Evolutionary conservation across 1,140 invertebrate genomes (phyloP), one percentile per base, ranked within the genome.

Genomic region (Drosophila sucinea): DNA sequence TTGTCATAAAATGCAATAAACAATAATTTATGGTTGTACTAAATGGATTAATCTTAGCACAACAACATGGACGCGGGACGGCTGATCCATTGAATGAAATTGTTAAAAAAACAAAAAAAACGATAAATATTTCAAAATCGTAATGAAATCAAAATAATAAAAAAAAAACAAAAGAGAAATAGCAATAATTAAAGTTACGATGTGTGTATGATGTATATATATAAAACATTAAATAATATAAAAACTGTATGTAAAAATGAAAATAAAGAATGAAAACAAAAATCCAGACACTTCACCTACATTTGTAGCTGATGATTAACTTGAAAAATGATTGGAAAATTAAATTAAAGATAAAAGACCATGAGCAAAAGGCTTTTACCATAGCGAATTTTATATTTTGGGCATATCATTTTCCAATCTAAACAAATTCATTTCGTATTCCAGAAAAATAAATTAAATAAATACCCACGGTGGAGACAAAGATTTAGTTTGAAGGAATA

Each of bases 11-110:
- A 79, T 76, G 83, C 79, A 87, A 87, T 83, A 82, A 82, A 70
- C 73, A 72, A 79, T 73, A 81, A 74, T 78, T 77, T 72, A 86
- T 89, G 83, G 83, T 86, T 86, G 83, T 86, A 87, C 84, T 80
- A 79, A 87, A 77, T 68, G 76, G 69, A 89, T 86, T 41, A 41
- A 77, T 79, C 70, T 86, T 83, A 77, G 83, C 83, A 83, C 83
- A 86, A 83, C 83, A 72, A 64, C 4, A 30, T 51, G 60, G 60
- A 62, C 41, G 35, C 38, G 62, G 68, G 64, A 79, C 83, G 72
- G 79, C 64, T 82, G 70, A 87, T 70, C 75, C 76, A 87, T 86
- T 57, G 60, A 83, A 65, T 79, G 56, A 86, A 89, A 89, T 89
- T 86, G 83, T 86, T 86, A 86, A 77, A 38, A 10, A 1, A 11